phyloP scores from a whole-genome alignment of 1,140 invertebrate species.

The Drosophila mojavensis region DNA sequence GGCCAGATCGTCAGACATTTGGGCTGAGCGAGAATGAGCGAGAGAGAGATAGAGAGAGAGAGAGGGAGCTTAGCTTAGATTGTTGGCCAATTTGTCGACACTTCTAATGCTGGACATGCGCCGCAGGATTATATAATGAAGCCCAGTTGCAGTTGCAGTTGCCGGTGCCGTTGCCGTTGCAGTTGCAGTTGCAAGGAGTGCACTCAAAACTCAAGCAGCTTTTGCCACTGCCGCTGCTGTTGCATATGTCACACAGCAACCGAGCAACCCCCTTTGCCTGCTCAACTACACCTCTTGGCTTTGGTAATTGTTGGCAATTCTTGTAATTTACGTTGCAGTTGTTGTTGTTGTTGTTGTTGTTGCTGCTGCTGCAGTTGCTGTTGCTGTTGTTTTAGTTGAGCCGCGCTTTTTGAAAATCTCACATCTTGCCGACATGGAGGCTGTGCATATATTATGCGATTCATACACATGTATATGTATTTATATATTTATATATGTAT shows the following conservation, averaged over 20 bases:
- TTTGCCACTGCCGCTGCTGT: constrained; percentile 4
- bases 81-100: constrained; percentile 71
- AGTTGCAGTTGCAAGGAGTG: constrained; percentile 28
- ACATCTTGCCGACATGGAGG: constrained; percentile 68
- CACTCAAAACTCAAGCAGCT: constrained; percentile 71
- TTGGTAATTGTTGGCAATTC: constrained; percentile 73
- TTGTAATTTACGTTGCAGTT: constrained; percentile 61
- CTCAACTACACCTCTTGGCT: constrained; percentile 5
- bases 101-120: constrained; percentile 64
- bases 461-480: not conserved
- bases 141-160: constrained; percentile 1
- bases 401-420: constrained; percentile 49
- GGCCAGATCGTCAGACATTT: constrained; percentile 49
- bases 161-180: not conserved
- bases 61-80: constrained; percentile 1
- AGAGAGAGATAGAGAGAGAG: not conserved
- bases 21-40: not conserved
- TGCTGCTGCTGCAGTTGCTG: constrained; percentile 15
- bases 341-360: constrained; percentile 35
- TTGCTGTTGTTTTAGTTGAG: not conserved
- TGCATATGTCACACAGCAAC: constrained; percentile 43
- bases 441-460: constrained; percentile 27
- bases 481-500: constrained; percentile 11
- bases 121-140: constrained; percentile 42
- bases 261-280: not conserved